These are phyloP conservation scores for Rattus rattus DNA, from an alignment of 2,113 vertebrate genomes.

Conservation along the genomic window DNA sequence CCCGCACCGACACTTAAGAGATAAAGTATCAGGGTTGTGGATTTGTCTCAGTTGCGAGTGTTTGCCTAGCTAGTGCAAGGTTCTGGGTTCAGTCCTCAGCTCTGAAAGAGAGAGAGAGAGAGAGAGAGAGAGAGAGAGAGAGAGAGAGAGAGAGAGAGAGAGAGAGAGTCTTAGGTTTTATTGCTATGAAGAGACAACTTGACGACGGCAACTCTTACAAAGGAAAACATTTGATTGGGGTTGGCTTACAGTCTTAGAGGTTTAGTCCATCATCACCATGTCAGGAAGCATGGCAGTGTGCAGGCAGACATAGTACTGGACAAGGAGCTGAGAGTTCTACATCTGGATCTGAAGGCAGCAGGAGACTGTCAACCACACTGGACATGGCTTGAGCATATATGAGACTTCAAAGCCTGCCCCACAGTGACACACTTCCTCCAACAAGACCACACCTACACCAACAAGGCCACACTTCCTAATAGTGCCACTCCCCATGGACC, in stretches of 20 bases:
- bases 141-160: not conserved
- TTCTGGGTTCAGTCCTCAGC: no score
- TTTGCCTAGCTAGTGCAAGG: no score
- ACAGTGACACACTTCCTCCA: not conserved
- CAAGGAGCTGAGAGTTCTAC: not conserved
- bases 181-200: not conserved
- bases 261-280: not conserved
- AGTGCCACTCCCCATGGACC: not conserved
- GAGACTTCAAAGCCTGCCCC: not conserved
- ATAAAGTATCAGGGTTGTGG: no score
- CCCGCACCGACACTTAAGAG: no score
- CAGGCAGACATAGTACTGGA: not conserved
- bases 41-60: no score
- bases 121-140: not conserved
- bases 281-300: not conserved
- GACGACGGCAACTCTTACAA: not conserved
- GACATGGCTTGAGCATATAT: not conserved
- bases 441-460: not conserved
- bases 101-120: no score
- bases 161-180: not conserved
- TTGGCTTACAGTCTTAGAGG: not conserved
- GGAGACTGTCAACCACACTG: not conserved
- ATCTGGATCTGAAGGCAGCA: not conserved
- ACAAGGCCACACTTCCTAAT: not conserved
- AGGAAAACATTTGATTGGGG: not conserved